Evolutionary conservation across 2,113 vertebrate genomes (phyloP).

Genomic region (Plotosus lineatus): DNA sequence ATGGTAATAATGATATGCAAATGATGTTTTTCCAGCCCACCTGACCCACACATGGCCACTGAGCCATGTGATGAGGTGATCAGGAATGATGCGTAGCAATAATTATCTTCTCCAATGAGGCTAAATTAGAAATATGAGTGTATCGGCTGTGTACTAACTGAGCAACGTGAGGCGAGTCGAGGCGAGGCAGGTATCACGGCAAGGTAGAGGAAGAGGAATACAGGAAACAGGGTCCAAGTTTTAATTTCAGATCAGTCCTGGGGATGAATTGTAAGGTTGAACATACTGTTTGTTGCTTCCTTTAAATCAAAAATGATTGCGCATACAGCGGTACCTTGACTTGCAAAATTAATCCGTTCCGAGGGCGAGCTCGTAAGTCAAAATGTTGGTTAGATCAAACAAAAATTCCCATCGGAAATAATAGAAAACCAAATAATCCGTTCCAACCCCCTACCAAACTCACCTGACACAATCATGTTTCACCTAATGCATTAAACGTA

Average conservation of each 20-base stretch:
- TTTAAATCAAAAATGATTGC: no score
- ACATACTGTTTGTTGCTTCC: no score
- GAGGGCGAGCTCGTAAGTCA: no score
- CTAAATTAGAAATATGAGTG: conserved; percentile 39
- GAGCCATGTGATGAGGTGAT: conserved; percentile 46
- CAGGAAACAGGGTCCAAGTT: neutral
- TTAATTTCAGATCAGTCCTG: neutral
- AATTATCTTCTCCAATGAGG: conserved; percentile 45
- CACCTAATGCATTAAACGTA: no score
- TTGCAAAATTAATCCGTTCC: no score
- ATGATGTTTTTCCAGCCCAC: conserved; percentile 42
- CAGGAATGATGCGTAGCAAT: conserved; percentile 38
- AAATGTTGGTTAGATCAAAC: no score
- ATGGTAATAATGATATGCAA: conserved; percentile 44
- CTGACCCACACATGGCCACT: conserved; percentile 39
- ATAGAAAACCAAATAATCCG: no score
- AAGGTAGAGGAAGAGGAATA: neutral
- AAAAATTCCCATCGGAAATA: no score
- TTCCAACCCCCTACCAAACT: no score
- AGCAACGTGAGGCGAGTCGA: neutral
- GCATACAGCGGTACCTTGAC: no score
- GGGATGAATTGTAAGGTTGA: neutral
- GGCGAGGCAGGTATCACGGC: neutral
- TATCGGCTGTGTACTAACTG: conserved; percentile 16
- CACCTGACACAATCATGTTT: no score